phyloP scores from a whole-genome alignment of 2,113 vertebrate species.

The Sinocyclocheilus rhinocerous region DNA sequence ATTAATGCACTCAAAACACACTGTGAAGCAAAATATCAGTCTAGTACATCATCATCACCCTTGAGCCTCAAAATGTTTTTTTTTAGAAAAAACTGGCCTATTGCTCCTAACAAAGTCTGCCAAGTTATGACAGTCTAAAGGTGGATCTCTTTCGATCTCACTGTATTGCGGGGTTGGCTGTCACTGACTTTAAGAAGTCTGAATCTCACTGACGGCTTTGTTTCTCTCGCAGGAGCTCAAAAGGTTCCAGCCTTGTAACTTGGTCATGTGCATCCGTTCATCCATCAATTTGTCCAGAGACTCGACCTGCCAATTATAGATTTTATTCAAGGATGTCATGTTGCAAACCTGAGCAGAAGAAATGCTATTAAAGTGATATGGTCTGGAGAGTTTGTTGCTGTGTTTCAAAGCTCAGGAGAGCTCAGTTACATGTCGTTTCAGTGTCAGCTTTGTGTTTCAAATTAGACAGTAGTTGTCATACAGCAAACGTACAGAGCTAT shows the following conservation, averaged over 20 bases:
- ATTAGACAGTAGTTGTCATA: background rate
- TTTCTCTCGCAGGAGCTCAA: background rate
- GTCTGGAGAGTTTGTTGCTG: background rate
- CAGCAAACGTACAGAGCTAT: background rate
- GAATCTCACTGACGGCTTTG: background rate
- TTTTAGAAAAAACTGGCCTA: background rate
- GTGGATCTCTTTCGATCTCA: background rate
- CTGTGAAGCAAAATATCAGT: background rate
- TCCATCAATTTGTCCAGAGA: background rate
- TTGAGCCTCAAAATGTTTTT: background rate
- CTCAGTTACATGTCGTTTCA: background rate
- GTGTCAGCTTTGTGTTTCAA: background rate
- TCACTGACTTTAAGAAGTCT: background rate
- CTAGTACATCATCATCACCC: background rate
- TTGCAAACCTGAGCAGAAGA: background rate
- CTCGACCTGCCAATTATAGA: background rate
- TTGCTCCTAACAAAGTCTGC: background rate
- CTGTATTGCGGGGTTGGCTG: background rate
- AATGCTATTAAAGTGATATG: background rate
- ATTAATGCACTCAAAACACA: background rate
- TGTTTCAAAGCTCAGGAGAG: background rate
- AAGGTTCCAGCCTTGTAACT: background rate
- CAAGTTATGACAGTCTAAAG: background rate
- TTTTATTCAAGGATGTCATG: slow-evolving; percentile 14
- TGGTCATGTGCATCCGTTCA: background rate